Evolutionary conservation across 1,140 invertebrate genomes (phyloP).

Genomic region (Aphaenogaster ashmeadi): DNA sequence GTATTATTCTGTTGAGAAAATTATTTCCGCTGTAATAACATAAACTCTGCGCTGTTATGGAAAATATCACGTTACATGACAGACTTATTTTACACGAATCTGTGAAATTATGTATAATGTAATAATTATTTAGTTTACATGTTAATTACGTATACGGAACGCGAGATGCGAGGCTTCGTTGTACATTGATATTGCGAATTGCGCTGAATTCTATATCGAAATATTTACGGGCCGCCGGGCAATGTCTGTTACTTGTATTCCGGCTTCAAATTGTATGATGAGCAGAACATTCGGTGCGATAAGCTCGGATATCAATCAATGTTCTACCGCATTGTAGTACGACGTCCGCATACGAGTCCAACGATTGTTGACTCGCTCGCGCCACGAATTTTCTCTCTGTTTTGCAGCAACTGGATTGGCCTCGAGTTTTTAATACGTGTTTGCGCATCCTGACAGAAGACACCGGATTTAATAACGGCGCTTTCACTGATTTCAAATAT

Average conservation of each 20-base stretch:
- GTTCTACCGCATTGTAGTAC: constrained; percentile 22
- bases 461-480: constrained; percentile 79
- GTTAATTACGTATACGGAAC: constrained; percentile 18
- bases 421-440: constrained; percentile 73
- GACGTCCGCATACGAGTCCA: neutral
- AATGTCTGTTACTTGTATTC: constrained; percentile 28
- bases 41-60: neutral
- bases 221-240: constrained; percentile 27
- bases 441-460: constrained; percentile 63
- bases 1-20: neutral
- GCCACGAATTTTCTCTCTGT: neutral
- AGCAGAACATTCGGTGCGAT: constrained; percentile 5
- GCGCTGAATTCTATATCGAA: neutral
- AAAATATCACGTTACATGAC: neutral
- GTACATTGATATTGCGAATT: neutral
- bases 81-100: neutral
- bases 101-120: constrained; percentile 1
- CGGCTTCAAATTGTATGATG: constrained; percentile 40
- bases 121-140: constrained; percentile 22
- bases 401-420: neutral
- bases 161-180: neutral
- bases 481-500: constrained; percentile 77
- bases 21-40: neutral
- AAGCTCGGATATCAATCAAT: constrained; percentile 47
- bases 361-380: constrained; percentile 18